Evolutionary conservation across 1,140 invertebrate species (phyloP).

Genomic region (Andrena cerasifolii): DNA sequence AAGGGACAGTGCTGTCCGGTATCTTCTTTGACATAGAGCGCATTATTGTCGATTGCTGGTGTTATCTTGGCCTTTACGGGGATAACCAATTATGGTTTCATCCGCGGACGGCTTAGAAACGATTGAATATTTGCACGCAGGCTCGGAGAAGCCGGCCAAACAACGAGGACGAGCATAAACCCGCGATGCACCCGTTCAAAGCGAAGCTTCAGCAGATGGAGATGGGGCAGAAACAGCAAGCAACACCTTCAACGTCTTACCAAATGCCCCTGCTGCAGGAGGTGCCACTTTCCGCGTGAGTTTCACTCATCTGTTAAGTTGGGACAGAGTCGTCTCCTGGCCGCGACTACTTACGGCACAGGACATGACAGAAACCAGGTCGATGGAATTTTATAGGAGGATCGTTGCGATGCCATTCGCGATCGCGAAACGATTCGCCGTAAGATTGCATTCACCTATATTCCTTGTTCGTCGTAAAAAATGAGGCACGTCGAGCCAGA

Average conservation of each 20-base stretch:
- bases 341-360: not conserved
- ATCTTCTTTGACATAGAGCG: too few relatives aligned
- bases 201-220: conserved; percentile 51
- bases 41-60: too few relatives aligned
- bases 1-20: too few relatives aligned
- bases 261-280: conserved; percentile 56
- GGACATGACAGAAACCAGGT: not conserved
- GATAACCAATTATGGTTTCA: too few relatives aligned
- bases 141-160: conserved; percentile 58
- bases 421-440: not conserved
- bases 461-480: not conserved
- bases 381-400: not conserved
- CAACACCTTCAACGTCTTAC: conserved; percentile 44
- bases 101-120: too few relatives aligned
- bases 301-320: too few relatives aligned
- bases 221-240: conserved; percentile 66
- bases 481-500: not conserved
- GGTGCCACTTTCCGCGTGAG: conserved; percentile 77
- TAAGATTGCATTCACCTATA: not conserved
- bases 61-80: too few relatives aligned
- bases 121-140: conserved; percentile 54
- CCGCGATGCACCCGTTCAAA: conserved; percentile 39
- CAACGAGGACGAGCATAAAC: conserved; percentile 61
- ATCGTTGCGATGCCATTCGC: not conserved
- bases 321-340: too few relatives aligned